Base-by-base conservation (phyloP, 2,888 invertebrate species). In the Linnaemya vulpina region DNA sequence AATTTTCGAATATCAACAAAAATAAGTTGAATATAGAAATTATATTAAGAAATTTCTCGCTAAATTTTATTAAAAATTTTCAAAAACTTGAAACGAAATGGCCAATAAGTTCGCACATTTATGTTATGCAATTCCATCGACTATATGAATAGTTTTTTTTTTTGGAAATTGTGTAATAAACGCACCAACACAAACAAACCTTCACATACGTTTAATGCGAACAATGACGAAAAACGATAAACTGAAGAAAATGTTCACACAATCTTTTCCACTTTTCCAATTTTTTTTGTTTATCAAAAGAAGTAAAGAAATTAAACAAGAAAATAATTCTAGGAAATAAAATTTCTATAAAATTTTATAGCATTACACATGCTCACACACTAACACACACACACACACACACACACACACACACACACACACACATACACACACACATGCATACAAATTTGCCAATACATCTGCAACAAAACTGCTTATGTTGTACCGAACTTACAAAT, bases 331-430 rank as follows among this genome's bases (percentile, higher is more conserved):
- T 51, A 75, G 46, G 20, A 76, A 62, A 80, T 71, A 68, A 70
- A 55, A 79, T 22, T 73, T 68, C 22, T 68, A 65, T 78, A 67
- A 76, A 80, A 67, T 80, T 80, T 73, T 60, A 75, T 75, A 79
- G 49, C 63, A 58, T 58, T 55, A 51, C 65, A 83, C 70, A 46
- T 20, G 17, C 62, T 30, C 46, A 49, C 55, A 43, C 35, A 49
- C 46, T 15, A 25, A 68, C 49, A 60, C 68, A 5, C 60, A 38
- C 58, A 68, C 68, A 49, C 25, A 40, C 17, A 2, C 38, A 3
- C 43, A 71, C 7, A 17, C 1, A 1, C 8, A 25, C 35, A 58
- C 5, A 38, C n/a, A 11, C 8, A 13, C n/a, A 38, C 5, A 58
- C 7, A 38, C n/a, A 11, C 3, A 13, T 10, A 35, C 2, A 20